Evolutionary conservation across 1,140 invertebrate species (phyloP).

Genomic region (Cydia fagiglandana): DNA sequence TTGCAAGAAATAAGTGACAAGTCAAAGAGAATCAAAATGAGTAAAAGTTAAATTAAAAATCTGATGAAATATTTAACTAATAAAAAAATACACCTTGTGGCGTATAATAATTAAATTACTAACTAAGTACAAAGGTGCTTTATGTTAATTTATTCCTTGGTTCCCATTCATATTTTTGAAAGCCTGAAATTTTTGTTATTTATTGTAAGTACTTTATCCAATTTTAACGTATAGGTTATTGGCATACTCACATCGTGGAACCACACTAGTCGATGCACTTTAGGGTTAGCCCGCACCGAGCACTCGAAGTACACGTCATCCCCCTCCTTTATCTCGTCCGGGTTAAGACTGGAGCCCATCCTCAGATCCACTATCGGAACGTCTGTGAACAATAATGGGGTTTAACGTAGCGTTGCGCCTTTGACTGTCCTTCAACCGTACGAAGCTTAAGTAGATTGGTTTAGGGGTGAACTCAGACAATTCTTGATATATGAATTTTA

Average conservation of each 20-base stretch:
- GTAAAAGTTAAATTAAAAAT: too few relatives aligned
- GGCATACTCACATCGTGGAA: conserved; percentile 89
- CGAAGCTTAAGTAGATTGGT: not conserved
- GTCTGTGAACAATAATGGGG: conserved; percentile 78
- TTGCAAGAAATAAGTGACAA: too few relatives aligned
- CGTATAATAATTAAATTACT: too few relatives aligned
- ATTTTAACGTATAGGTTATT: not conserved
- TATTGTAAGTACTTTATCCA: not conserved
- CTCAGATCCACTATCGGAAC: conserved; percentile 86
- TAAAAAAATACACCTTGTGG: too few relatives aligned
- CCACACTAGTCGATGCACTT: conserved; percentile 89
- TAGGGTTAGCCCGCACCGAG: conserved; percentile 89
- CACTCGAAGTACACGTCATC: conserved; percentile 92
- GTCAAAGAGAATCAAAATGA: too few relatives aligned
- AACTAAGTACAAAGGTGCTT: too few relatives aligned
- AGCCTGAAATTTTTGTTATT: too few relatives aligned
- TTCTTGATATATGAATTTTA: not conserved
- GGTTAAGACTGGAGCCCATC: conserved; percentile 88
- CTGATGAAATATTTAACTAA: too few relatives aligned
- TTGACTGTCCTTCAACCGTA: not conserved
- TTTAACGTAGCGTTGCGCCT: conserved; percentile 3
- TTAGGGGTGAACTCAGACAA: not conserved
- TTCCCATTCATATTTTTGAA: too few relatives aligned
- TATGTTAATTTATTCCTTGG: too few relatives aligned
- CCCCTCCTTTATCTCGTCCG: conserved; percentile 91